Evolutionary conservation across 2,113 vertebrate species (phyloP), one percentile per base, ranked within the genome.

Genomic region (Oriolus oriolus): DNA sequence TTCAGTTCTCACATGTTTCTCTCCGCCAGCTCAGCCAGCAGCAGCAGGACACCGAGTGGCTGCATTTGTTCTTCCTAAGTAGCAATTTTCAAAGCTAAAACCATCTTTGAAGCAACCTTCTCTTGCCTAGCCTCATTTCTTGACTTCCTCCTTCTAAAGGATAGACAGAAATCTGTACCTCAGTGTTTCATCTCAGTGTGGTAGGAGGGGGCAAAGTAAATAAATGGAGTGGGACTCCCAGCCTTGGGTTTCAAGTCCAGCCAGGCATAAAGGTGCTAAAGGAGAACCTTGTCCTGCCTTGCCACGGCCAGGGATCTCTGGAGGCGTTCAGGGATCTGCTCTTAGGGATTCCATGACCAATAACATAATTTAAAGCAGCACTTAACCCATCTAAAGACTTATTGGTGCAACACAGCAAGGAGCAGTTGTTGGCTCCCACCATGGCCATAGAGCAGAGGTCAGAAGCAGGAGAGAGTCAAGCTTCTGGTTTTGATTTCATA

Each of bases 401-500:
- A 9, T 0, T n/a, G 31, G 39, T 70, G 66, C 69, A 69, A 53
- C 28, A 56, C 39, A 41, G 6, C 0, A 56, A 64, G 60, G 60
- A 90, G 63, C 75, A 70, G 20, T 39, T 24, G 39, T 41, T 91
- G 79, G 47, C 71, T 96, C n/a, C 69, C 8, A 10, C 28, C 30
- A 7, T 4, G 60, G 77, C 71, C 54, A 17, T 24, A 45, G 47
- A 78, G 63, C 75, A 56, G 79, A 95, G 95, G 93, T 93, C 93
- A 93, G 54, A 71, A 89, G 39, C 64, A 88, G 76, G 56, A 96
- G 33, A 91, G n/a, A 93, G 45, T 89, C 76, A 57, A 90, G 83
- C 91, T 93, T 94, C 94, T 97, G 91, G 89, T 93, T 96, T 96
- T 95, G 90, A 96, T 96, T 96, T 94, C 47, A 30, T 92, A 75